Evolutionary conservation across 1,140 invertebrate genomes (phyloP), one percentile per base, ranked within the genome.

Genomic region (Bombus waltoni): DNA sequence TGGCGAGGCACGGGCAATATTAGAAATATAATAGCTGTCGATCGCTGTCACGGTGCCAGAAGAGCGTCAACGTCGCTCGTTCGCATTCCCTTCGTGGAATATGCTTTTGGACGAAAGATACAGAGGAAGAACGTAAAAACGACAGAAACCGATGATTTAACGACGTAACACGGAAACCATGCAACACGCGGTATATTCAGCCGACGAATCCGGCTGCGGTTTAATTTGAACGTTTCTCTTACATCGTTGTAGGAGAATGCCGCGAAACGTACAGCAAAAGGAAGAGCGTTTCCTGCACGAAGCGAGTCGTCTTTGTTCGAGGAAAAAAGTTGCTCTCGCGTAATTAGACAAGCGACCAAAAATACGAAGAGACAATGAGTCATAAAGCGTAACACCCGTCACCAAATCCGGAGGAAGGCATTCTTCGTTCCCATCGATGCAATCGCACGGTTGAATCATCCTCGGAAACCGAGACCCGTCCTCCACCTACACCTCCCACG

Each of bases 401-500:
- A 18, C 89, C 90, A 90, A 91, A 91, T 79, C 76, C 68, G 84
- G 86, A 89, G 79, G 83, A 84, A 83, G 82, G 73, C 87, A 88
- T 85, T 84, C 87, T 71, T 65, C 42, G 38, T n/a, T n/a, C 53
- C 85, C 81, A 87, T 92, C 89, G 87, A 88, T 83, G 82, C 85
- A 89, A 92, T 92, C 91, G 82, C 65, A 76, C 76, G 86, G 83
- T 87, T 91, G 90, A 91, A 89, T 91, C 87, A 90, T 92, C 88
- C 78, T 83, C 75, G 57, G 57, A 75, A 81, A 87, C 71, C 68
- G 80, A 78, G 84, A 70, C 73, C 53, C 85, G 68, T 84, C 78
- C 65, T 73, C 82, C 89, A 85, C 88, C 88, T 86, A 91, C 93
- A 90, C 91, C 91, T 89, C 89, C 92, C 90, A 93, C 92, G 80